Evolutionary conservation across 2,113 vertebrate genomes (phyloP), one percentile per base, ranked within the genome.

Genomic region (Emydura subglobosa): DNA sequence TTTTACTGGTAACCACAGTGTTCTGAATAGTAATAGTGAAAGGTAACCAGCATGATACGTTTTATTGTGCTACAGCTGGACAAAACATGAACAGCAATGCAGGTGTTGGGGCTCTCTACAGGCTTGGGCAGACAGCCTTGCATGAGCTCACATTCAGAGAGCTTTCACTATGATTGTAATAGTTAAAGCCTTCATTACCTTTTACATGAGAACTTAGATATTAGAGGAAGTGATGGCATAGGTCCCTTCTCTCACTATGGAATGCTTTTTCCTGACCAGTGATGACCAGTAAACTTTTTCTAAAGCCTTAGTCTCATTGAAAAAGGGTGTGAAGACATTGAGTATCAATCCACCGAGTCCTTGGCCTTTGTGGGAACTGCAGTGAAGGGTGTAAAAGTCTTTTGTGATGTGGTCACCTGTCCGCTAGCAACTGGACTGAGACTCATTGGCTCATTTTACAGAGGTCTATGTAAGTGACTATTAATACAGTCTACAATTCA

Each of bases 111-210:
- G 5, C 42, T 82, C 13, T 85, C 59, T 83, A 74, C 42, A 72
- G 82, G 21, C 0, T 0, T n/a, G 84, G 14, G 25, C 76, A 42
- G 39, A 16, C 27, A 68, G 44, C 17, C 42, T 17, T 86, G 11
- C 2, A 0, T 89, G 74, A 55, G 10, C 31, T 92, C 5, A 3
- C 3, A 0, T 21, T 13, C 1, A 0, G 34, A 54, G 72, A 12
- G 12, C 10, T 76, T 76, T 76, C 24, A 44, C 42, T 25, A 3
- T 25, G 72, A 7, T 22, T 74, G 85, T 39, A 85, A 24, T 4
- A 2, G 1, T 83, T 55, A 76, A 27, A 14, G 1, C 11, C 92
- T 31, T 82, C 22, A 4, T 42, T 57, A 29, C 10, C 89, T 87
- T 86, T 21, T 42, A 0, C 0, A 4, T 10, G 51, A 17, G 86